phyloP scores from a whole-genome alignment of 2,797 vertebrate genomes.

The Crenuchus spilurus region DNA sequence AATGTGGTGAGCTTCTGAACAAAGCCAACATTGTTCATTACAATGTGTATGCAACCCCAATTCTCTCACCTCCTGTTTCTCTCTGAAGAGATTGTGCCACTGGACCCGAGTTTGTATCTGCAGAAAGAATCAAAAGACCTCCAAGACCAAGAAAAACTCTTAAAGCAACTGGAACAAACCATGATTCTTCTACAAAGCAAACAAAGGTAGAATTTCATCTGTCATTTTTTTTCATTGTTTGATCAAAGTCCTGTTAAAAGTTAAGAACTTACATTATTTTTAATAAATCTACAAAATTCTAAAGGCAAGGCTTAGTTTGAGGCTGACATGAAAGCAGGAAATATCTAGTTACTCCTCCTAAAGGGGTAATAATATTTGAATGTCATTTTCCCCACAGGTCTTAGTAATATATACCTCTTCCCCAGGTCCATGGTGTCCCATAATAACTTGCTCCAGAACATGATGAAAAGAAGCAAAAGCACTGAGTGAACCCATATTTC shows the following conservation, averaged over 20 bases:
- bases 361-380: neutral
- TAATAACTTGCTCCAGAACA: neutral
- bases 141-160: slow-evolving; percentile 21
- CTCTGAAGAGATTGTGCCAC: neutral
- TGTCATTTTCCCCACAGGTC: neutral
- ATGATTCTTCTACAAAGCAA: neutral
- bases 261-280: too few species aligned
- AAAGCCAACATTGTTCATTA: neutral
- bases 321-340: too few species aligned
- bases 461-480: neutral
- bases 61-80: neutral
- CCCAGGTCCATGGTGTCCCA: neutral
- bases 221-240: neutral
- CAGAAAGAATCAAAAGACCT: slow-evolving; percentile 12
- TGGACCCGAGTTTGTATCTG: neutral
- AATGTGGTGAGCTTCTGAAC: slow-evolving; percentile 5
- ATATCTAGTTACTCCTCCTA: too few species aligned
- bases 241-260: neutral
- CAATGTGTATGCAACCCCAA: neutral
- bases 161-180: slow-evolving; percentile 17
- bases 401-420: neutral
- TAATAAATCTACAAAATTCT: too few species aligned
- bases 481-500: too few species aligned
- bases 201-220: slow-evolving; percentile 17
- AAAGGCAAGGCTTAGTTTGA: too few species aligned